These are phyloP conservation scores for Hippocampus abdominalis DNA, from an alignment of 2,113 vertebrate species.

Conservation along the genomic window DNA sequence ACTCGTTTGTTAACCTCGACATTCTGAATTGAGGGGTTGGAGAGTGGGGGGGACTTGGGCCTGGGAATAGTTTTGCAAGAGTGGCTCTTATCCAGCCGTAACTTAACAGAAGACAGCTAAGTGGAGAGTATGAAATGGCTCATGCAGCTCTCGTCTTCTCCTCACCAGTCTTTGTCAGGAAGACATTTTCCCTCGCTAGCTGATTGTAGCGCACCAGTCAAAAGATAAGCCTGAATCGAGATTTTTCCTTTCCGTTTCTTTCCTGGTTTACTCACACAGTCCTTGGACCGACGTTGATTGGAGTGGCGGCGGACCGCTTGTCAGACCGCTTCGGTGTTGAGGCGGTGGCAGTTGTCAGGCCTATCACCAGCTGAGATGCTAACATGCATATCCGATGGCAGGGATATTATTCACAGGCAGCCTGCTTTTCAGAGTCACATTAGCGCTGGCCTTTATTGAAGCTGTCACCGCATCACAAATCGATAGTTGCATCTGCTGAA, in stretches of 20 bases:
- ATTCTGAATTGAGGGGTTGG: conserved; percentile 46
- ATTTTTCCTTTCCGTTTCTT: background rate
- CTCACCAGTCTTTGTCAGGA: conserved; percentile 11
- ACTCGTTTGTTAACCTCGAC: conserved; percentile 54
- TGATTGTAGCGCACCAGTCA: conserved; percentile 34
- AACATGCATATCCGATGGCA: conserved; percentile 34
- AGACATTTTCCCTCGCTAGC: conserved; percentile 16
- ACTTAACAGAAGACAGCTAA: conserved; percentile 45
- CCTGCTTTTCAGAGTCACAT: conserved; percentile 30
- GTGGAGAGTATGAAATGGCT: conserved; percentile 38
- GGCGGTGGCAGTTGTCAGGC: conserved; percentile 17
- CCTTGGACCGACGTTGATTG: conserved; percentile 9
- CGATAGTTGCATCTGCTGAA: conserved; percentile 32
- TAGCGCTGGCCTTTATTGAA: conserved; percentile 34
- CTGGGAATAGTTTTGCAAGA: conserved; percentile 58
- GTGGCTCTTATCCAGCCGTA: conserved; percentile 46
- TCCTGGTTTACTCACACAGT: background rate
- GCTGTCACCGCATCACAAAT: conserved; percentile 33
- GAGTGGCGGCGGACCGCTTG: conserved; percentile 3
- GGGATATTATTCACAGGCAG: conserved; percentile 45
- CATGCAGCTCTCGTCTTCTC: conserved; percentile 7
- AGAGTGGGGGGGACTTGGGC: conserved; percentile 42
- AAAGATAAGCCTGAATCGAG: conserved; percentile 5
- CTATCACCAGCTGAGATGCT: conserved; percentile 29
- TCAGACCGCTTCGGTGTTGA: conserved; percentile 25